Conservation (phyloP, 1,140 invertebrate genomes). For the Diplogasteroides magnus region DNA sequence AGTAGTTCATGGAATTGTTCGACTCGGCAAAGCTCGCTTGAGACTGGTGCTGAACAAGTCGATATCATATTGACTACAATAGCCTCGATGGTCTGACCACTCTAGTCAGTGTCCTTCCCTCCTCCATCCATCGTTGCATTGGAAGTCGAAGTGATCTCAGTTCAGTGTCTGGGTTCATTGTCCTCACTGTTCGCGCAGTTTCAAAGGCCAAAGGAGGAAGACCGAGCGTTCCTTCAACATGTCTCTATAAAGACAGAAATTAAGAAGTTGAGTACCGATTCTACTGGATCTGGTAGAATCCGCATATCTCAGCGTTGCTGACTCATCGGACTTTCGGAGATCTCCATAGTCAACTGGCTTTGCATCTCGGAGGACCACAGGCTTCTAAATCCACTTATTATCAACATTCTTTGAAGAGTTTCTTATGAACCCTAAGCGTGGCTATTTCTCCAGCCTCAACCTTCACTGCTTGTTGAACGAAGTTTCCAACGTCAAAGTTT, state of each 20-base stretch:
- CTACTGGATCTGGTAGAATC: neutral
- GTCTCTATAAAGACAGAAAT: too few relatives aligned
- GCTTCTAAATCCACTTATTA: neutral
- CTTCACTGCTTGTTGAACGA: conserved; percentile 53
- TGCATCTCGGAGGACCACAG: neutral
- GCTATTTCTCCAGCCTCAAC: conserved; percentile 45
- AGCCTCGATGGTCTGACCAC: too few relatives aligned
- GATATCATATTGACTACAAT: neutral
- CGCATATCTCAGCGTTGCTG: neutral
- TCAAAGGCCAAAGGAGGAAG: neutral
- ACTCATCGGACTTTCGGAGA: neutral
- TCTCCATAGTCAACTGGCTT: neutral
- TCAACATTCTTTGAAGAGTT: neutral
- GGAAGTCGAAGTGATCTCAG: neutral
- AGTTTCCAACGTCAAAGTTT: conserved; percentile 43
- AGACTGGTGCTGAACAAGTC: neutral
- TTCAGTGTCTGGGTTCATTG: too few relatives aligned
- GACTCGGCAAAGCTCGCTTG: neutral
- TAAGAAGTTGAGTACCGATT: neutral
- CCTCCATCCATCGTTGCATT: neutral
- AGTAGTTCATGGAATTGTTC: neutral
- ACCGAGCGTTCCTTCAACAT: neutral
- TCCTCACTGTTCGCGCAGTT: too few relatives aligned
- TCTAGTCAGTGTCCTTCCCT: neutral
- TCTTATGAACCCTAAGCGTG: neutral